These are phyloP conservation scores for Drosophila burlai DNA, from an alignment of 1,140 invertebrate genomes.

Conservation along the genomic window DNA sequence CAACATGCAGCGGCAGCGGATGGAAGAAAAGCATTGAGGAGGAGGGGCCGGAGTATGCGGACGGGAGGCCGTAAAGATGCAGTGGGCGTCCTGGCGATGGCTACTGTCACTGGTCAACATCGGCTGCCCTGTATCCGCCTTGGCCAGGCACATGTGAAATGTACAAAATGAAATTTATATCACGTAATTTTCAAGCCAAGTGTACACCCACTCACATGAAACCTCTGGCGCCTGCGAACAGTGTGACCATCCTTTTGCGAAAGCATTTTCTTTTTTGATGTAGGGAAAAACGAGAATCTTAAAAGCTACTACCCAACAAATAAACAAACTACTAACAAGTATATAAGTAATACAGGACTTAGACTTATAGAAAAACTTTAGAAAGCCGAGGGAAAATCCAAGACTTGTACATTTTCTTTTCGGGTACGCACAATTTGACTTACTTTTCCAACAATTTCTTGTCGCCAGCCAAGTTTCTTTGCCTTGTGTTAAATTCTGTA, in stretches of 20 bases:
- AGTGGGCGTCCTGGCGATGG: slow-evolving; percentile 49
- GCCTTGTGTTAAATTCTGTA: slow-evolving; percentile 38
- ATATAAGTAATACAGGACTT: neutral
- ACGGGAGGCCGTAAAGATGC: neutral
- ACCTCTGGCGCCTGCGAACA: slow-evolving; percentile 6
- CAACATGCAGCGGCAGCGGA: slow-evolving; percentile 26
- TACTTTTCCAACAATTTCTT: slow-evolving; percentile 48
- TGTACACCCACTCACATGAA: slow-evolving; percentile 34
- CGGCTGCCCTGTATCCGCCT: slow-evolving; percentile 3
- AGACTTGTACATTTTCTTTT: neutral
- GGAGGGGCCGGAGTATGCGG: slow-evolving; percentile 1
- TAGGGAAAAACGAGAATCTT: neutral
- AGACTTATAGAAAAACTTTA: slow-evolving; percentile 2
- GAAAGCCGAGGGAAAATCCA: slow-evolving; percentile 15
- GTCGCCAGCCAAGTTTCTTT: slow-evolving; percentile 15
- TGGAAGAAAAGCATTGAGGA: neutral
- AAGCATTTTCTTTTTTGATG: neutral
- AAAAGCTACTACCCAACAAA: neutral
- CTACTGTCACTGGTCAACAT: slow-evolving; percentile 50
- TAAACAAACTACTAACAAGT: too few relatives aligned
- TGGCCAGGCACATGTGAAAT: slow-evolving; percentile 53
- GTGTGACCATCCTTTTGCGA: neutral
- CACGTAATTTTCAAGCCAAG: slow-evolving; percentile 59
- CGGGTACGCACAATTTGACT: slow-evolving; percentile 45
- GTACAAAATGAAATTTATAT: slow-evolving; percentile 65